Percentiles rank a stretch among this genome's conserved stretches.
Conservation (phyloP, 2,797 vertebrate genomes). For the Mus minutoides region DNA sequence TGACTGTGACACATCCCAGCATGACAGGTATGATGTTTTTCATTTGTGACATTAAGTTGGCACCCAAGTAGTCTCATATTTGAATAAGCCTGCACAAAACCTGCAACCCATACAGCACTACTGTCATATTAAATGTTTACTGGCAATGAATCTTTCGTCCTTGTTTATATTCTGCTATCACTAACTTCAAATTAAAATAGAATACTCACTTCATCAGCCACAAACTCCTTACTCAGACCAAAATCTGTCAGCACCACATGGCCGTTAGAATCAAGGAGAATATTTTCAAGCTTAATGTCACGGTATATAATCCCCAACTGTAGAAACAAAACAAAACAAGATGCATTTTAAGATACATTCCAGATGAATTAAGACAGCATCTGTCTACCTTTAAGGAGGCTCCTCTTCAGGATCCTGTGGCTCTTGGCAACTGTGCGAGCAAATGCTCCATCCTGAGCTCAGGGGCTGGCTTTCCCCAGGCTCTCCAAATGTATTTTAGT, state of each 20-base stretch:
- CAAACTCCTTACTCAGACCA: slow-evolving; percentile 98
- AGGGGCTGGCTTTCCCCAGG: not conserved
- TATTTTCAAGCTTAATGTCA: slow-evolving; percentile 99
- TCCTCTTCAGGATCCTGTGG: not conserved
- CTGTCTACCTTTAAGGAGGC: not conserved
- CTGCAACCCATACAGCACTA: not conserved
- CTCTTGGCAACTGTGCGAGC: not conserved
- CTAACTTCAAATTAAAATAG: slow-evolving; percentile 70
- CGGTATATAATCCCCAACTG: slow-evolving; percentile 98
- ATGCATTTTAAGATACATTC: slow-evolving; percentile 59
- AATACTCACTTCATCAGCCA: slow-evolving; percentile 94
- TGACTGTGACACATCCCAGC: not conserved
- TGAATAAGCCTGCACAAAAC: not conserved
- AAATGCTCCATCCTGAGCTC: not conserved
- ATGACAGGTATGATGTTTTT: not conserved
- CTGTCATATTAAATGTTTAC: not conserved
- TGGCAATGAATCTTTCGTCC: slow-evolving; percentile 9
- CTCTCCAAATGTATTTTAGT: not conserved
- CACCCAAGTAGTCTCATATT: not conserved
- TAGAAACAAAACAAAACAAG: slow-evolving; percentile 79
- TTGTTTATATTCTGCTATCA: slow-evolving; percentile 38
- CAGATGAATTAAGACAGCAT: slow-evolving; percentile 20
- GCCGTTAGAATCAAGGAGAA: slow-evolving; percentile 96
- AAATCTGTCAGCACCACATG: slow-evolving; percentile 99
- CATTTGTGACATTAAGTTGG: not conserved